Percentiles rank a stretch among this genome's conserved stretches.
Evolutionary conservation across 2,888 invertebrate species (phyloP).

Genomic region (Sinhomidia bicolor): DNA sequence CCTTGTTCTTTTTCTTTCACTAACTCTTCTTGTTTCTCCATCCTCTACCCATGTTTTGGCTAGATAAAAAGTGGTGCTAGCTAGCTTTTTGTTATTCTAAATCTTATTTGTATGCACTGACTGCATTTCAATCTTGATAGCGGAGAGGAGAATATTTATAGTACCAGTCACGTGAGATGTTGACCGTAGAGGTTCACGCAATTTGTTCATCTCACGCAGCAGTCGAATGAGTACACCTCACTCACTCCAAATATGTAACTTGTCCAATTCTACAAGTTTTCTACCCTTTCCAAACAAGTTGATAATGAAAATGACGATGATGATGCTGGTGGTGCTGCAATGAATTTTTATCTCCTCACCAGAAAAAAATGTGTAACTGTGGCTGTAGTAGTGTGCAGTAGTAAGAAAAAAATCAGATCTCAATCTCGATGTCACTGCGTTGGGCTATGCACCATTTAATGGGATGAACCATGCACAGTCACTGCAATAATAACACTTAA

Average conservation of each 20-base stretch:
- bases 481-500: constrained; percentile 43
- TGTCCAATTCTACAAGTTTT: constrained; percentile 44
- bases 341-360: constrained; percentile 19
- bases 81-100: constrained; percentile 1
- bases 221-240: constrained; percentile 8
- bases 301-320: constrained; percentile 12
- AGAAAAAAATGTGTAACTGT: constrained; percentile 39
- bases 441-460: constrained; percentile 16
- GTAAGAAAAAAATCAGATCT: background rate
- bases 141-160: constrained; percentile 76
- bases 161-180: constrained; percentile 76
- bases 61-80: background rate
- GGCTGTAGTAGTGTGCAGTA: background rate
- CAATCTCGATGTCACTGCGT: background rate
- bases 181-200: constrained; percentile 65
- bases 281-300: background rate
- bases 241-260: constrained; percentile 69
- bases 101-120: background rate
- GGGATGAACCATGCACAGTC: constrained; percentile 13
- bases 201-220: constrained; percentile 69
- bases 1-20: constrained; percentile 73
- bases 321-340: constrained; percentile 12
- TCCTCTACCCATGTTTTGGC: background rate
- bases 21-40: background rate
- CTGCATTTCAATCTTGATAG: constrained; percentile 74